Evolutionary conservation across 2,113 vertebrate genomes (phyloP), one percentile per base, ranked within the genome.

Genomic region (Nesospiza acunhae): DNA sequence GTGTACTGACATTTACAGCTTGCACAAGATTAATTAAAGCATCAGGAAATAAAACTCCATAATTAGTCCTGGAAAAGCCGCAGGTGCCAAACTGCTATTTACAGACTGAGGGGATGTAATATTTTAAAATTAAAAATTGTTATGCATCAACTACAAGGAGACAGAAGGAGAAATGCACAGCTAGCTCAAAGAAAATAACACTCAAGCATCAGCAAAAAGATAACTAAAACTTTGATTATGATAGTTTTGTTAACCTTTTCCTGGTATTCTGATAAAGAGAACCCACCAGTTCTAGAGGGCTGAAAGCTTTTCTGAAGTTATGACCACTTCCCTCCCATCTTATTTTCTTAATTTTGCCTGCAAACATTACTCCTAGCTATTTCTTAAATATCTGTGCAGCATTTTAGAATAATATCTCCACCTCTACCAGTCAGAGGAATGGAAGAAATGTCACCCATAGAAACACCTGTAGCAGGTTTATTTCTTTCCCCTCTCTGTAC

Each of bases 1-100:
- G 46, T 64, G 80, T 89, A 72, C 44, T 95, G 87, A 89, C 69
- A 91, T 87, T 84, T 89, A 89, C 66, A 93, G 73, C 41, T 91
- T 3, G 49, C n/a, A 66, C 8, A 84, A 89, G 78, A 84, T 87
- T 93, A 91, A 93, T 95, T 84, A 95, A 89, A 91, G 60, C 47
- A 75, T 84, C 90, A 94, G 74, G 73, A 92, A 93, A 75, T 78
- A 90, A 93, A 95, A 81, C 66, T 90, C 78, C 39, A 21, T 70
- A 94, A 93, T 91, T 62, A 94, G 74, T 87, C 64, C 78, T 85
- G 78, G 60, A 94, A 89, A 91, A 79, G 82, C 69, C 2, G 4
- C 88, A 94, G 88, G 77, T 94, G 94, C 77, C 73, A 91, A 93
- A 82, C 50, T 89, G 59, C 59, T 84, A 93, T 84, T 89, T 66